Evolutionary conservation across 2,113 vertebrate genomes (phyloP).

Genomic region (Rhinolophus ferrumequinum): DNA sequence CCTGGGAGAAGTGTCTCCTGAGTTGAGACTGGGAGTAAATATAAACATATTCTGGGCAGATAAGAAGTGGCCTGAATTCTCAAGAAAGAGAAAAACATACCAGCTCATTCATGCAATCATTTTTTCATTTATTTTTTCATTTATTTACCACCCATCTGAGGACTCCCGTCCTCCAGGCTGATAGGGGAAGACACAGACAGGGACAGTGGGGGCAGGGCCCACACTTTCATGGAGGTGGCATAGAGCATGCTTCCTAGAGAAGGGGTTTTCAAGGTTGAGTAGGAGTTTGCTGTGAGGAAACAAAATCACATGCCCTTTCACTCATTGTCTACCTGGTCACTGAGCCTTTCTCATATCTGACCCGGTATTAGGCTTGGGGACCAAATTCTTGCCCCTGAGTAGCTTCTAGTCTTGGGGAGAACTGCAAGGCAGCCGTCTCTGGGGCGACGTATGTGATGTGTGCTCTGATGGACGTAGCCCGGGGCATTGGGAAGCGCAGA

Average conservation of each 20-base stretch:
- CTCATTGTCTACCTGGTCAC: background rate
- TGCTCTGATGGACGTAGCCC: rapidly evolving
- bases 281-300: background rate
- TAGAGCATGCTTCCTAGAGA: background rate
- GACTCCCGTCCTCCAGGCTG: rapidly evolving
- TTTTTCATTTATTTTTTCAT: background rate
- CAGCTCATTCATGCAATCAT: background rate
- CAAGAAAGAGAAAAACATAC: background rate
- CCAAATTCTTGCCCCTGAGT: background rate
- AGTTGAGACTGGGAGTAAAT: background rate
- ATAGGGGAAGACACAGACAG: background rate
- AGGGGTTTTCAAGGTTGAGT: background rate
- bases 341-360: background rate
- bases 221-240: too few species aligned
- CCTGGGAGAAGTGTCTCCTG: background rate
- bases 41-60: background rate
- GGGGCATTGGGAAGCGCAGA: background rate
- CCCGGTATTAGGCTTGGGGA: background rate
- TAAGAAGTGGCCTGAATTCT: background rate
- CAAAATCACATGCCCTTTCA: background rate
- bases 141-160: background rate
- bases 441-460: rapidly evolving
- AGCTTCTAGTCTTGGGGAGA: background rate
- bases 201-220: background rate
- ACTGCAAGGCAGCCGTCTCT: background rate